phyloP scores from a whole-genome alignment of 2,797 vertebrate genomes.

The Neomorphus geoffroyi region DNA sequence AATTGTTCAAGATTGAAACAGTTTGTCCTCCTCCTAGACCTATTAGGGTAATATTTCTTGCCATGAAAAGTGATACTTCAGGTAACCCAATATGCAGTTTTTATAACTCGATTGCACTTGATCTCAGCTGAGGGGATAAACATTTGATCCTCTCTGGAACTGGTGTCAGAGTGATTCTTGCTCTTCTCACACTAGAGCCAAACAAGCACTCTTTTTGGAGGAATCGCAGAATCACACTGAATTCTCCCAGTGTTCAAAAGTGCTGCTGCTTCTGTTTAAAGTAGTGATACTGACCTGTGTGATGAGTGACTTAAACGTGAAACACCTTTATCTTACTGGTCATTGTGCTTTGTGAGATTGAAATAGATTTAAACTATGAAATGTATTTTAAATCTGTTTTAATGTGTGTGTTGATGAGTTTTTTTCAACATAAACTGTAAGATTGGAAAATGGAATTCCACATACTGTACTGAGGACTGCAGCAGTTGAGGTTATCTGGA shows the following conservation, averaged over 20 bases:
- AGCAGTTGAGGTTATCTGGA: neutral
- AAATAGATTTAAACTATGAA: neutral
- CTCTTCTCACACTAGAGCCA: neutral
- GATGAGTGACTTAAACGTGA: neutral
- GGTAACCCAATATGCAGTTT: constrained; percentile 5
- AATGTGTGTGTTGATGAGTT: rapidly evolving
- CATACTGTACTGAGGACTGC: neutral
- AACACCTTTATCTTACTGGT: neutral
- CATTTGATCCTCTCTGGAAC: neutral
- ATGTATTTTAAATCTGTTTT: neutral
- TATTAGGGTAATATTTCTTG: neutral
- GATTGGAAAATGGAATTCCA: neutral
- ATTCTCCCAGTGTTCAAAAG: neutral
- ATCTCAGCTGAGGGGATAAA: neutral
- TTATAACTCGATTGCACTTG: neutral
- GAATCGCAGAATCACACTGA: neutral
- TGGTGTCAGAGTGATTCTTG: neutral
- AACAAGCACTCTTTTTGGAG: neutral
- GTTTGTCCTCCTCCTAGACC: neutral
- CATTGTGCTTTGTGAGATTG: neutral
- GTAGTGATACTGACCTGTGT: neutral
- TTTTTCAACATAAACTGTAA: neutral
- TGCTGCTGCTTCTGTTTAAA: neutral
- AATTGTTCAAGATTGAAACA: neutral
- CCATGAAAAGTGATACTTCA: neutral